Conservation (phyloP, 2,113 vertebrate genomes). For the Nerophis ophidion region DNA sequence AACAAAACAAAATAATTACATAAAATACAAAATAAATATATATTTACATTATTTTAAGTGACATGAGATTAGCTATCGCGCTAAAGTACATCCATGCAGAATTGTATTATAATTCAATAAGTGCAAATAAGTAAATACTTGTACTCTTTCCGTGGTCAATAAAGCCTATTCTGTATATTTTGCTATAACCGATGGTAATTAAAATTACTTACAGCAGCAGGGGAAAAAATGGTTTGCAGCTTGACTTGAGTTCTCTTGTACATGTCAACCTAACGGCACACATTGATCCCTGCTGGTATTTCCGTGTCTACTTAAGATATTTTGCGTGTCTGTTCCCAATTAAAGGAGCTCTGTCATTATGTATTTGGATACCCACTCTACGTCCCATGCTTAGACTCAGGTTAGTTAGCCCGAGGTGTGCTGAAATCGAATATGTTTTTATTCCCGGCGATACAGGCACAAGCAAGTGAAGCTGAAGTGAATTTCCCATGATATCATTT, state of each 20-base stretch:
- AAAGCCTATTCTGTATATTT: not conserved
- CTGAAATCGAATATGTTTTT: slow-evolving; percentile 12
- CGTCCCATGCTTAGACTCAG: slow-evolving; percentile 15
- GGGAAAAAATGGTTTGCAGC: not conserved
- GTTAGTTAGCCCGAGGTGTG: slow-evolving; percentile 35
- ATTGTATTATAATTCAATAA: not conserved
- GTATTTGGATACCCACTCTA: slow-evolving; percentile 44
- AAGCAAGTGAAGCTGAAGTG: slow-evolving; percentile 16
- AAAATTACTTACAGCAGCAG: not conserved
- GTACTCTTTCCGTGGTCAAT: not conserved
- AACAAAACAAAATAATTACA: too few relatives aligned
- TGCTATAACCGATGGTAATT: not conserved
- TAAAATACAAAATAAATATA: too few relatives aligned
- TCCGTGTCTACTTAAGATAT: slow-evolving; percentile 7
- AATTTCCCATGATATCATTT: slow-evolving; percentile 18
- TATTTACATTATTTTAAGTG: too few relatives aligned
- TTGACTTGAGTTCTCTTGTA: slow-evolving; percentile 19
- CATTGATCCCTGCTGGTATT: slow-evolving; percentile 29
- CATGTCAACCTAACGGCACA: slow-evolving; percentile 24
- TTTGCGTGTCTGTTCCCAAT: slow-evolving; percentile 37
- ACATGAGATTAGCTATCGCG: too few relatives aligned
- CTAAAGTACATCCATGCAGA: too few relatives aligned
- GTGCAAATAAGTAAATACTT: not conserved
- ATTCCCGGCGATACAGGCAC: slow-evolving; percentile 20
- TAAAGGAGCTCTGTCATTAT: slow-evolving; percentile 45